Base-by-base conservation (phyloP, 2,113 vertebrate genomes). In the Macquaria ambigua region DNA sequence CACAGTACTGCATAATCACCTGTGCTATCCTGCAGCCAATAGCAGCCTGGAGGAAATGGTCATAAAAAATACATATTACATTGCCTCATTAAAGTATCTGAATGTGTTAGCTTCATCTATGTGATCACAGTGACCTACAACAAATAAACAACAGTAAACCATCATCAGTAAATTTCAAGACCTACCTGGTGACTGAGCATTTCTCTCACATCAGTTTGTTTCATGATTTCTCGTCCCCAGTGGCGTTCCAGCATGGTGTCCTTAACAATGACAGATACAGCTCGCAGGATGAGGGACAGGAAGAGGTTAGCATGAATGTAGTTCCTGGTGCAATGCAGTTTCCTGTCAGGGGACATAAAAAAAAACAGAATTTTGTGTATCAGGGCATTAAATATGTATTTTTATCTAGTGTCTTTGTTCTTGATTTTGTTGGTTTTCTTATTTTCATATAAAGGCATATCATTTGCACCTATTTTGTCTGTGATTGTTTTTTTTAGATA, bases 1-100 rank as follows among this genome's bases (percentile, higher is more conserved):
- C 96, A 61, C 96, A 96, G 90, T 97, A 97, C 79, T 97, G 97
- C 96, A 97, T 97, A 87, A 96, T 82, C 37, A 94, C 95, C 92
- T 97, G 96, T 0, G 96, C 96, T 0, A 92, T 87, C 0, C 97
- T 94, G 84, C 97, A 97, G 81, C 96, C 96, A 89, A 97, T 87
- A 0, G 96, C 96, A 37, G 94, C 96, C 97, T 97, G 1, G 52
- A 61, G 14, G 23, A 39, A 55, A 77, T 1, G 7, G 28, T 79
- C 3, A 73, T 15, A 61, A 41, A 72, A 74, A 21, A 25, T 3
- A 74, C 21, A 72, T 8, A 15, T 64, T 41, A 8, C 16, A 16
- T 5, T 52, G 48, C 16, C 48, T 78, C 31, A 78, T 16, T 0
- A 8, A 41, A 46, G 18, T n/a, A 23, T n/a, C 28, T 21, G 34